phyloP scores from a whole-genome alignment of 1,140 invertebrate species.

The Ladona fulva region DNA sequence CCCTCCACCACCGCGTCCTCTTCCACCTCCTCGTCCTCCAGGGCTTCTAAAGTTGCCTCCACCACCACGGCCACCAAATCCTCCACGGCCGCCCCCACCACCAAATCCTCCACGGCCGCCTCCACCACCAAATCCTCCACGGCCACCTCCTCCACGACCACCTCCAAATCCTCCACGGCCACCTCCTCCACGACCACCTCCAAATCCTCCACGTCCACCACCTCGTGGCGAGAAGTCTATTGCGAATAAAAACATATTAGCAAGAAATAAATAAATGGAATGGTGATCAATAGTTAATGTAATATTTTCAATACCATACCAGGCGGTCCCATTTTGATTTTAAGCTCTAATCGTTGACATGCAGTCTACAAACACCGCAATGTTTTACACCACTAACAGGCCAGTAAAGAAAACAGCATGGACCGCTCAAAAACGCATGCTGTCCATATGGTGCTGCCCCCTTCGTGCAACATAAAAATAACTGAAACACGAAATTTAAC shows the following conservation, averaged over 20 bases:
- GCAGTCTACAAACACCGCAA: too few relatives aligned
- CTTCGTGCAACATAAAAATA: too few relatives aligned
- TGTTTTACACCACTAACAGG: too few relatives aligned
- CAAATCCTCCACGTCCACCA: slow-evolving; percentile 26
- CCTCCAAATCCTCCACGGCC: slow-evolving; percentile 17
- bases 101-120: slow-evolving; percentile 14
- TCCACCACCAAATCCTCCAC: slow-evolving; percentile 17
- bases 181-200: not conserved
- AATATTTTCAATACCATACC: too few relatives aligned
- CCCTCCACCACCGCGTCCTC: slow-evolving; percentile 26
- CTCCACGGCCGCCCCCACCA: slow-evolving; percentile 10
- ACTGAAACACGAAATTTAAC: too few relatives aligned
- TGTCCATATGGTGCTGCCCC: too few relatives aligned
- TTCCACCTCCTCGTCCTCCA: slow-evolving; percentile 22
- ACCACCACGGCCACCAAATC: slow-evolving; percentile 18
- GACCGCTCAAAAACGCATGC: too few relatives aligned
- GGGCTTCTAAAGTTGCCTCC: slow-evolving; percentile 15
- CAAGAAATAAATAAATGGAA: not conserved
- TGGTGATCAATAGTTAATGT: too few relatives aligned
- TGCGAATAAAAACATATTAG: not conserved
- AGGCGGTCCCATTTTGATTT: too few relatives aligned
- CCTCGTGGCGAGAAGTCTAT: slow-evolving; percentile 37
- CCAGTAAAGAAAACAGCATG: too few relatives aligned
- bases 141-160: too few relatives aligned
- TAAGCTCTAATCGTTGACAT: too few relatives aligned